These are phyloP conservation scores for Anser cygnoides DNA, from an alignment of 2,113 vertebrate genomes.

Conservation along the genomic window DNA sequence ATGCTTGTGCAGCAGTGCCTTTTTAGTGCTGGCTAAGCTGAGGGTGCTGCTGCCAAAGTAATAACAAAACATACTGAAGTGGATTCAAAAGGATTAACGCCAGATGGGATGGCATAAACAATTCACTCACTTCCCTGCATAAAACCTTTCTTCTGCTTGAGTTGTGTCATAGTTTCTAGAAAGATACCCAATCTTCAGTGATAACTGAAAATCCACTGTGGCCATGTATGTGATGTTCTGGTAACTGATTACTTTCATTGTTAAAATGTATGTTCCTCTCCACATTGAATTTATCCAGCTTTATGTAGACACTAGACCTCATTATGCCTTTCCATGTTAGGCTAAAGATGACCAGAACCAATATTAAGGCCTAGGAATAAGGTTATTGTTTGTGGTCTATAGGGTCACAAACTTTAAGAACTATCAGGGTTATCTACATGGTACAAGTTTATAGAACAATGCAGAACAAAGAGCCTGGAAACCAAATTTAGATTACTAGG, in stretches of 20 bases:
- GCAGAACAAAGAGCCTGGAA: neutral
- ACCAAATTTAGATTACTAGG: neutral
- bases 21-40: neutral
- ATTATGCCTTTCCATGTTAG: neutral
- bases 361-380: neutral
- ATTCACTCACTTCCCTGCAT: neutral
- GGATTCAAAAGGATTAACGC: neutral
- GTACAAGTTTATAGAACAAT: neutral
- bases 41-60: neutral
- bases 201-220: neutral
- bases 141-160: neutral
- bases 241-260: neutral
- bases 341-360: neutral
- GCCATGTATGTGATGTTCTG: neutral
- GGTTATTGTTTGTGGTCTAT: neutral
- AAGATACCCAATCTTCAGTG: neutral
- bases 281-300: neutral
- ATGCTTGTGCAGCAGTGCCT: neutral
- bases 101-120: too few species aligned
- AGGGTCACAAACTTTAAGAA: neutral
- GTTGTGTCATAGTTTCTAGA: neutral
- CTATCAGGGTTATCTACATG: neutral
- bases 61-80: neutral
- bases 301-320: neutral
- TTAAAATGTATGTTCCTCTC: neutral